A percentile compares a stretch with the other conserved stretches of the same genome.
Evolutionary conservation across 2,797 vertebrate species (phyloP).

Genomic region (Bradypus variegatus): DNA sequence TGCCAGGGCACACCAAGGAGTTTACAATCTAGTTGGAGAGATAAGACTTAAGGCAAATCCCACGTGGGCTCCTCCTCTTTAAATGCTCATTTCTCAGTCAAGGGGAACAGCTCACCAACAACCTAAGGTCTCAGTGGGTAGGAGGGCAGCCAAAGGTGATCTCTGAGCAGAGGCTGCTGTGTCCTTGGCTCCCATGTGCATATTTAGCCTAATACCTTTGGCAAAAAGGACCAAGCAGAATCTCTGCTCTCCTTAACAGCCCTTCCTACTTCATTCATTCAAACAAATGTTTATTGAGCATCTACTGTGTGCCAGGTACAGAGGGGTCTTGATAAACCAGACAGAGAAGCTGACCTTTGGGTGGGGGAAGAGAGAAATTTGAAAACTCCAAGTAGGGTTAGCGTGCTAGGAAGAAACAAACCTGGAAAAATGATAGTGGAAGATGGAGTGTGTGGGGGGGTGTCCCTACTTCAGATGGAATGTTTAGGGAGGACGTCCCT

Average conservation of each 20-base stretch:
- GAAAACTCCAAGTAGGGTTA: background rate
- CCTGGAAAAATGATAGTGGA: background rate
- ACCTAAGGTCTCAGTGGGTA: accelerated
- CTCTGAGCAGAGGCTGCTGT: background rate
- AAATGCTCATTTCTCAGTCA: background rate
- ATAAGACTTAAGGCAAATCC: background rate
- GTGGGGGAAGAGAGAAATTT: background rate
- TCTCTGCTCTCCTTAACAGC: background rate
- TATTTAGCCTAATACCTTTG: too few species aligned
- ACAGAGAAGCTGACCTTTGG: background rate
- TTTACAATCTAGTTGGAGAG: background rate
- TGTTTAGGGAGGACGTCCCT: background rate
- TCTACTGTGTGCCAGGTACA: background rate
- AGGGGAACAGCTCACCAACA: background rate
- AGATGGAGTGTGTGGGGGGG: background rate
- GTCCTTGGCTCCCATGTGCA: too few species aligned
- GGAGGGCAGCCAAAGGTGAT: too few species aligned
- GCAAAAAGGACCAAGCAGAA: background rate
- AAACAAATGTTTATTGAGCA: background rate
- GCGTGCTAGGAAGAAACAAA: background rate
- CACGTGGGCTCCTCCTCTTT: background rate
- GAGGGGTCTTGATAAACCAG: background rate
- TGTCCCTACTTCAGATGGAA: background rate
- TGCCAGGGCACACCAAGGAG: background rate
- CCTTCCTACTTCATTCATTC: background rate